Conservation (phyloP, 2,113 vertebrate species). For the Poeciliopsis occidentalis region DNA sequence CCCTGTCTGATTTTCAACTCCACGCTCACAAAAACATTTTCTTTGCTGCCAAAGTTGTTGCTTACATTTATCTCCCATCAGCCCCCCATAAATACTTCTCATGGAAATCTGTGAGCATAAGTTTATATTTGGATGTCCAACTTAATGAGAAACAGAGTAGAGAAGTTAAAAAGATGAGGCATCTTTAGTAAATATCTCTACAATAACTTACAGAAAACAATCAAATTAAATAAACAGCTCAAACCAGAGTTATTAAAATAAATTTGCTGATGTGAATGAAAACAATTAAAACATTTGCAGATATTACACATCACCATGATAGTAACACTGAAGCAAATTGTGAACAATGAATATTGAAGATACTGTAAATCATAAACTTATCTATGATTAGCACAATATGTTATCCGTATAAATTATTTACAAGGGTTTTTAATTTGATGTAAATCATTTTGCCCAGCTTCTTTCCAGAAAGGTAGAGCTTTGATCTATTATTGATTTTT, state of each 20-base stretch:
- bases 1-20: too few relatives aligned
- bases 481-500: constrained; percentile 34
- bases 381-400: background rate
- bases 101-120: background rate
- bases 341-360: background rate
- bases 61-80: too few relatives aligned
- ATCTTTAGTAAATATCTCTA: background rate
- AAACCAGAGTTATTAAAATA: background rate
- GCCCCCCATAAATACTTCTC: background rate
- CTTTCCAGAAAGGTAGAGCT: constrained; percentile 8
- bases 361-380: background rate
- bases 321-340: background rate
- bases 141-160: background rate
- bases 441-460: background rate
- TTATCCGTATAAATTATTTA: background rate
- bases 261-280: background rate
- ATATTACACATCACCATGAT: background rate
- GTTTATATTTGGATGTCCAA: background rate
- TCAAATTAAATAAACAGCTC: background rate
- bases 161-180: background rate
- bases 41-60: too few relatives aligned
- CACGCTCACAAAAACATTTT: too few relatives aligned
- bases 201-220: background rate
- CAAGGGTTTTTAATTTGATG: constrained; percentile 13
- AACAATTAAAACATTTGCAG: background rate